phyloP scores from a whole-genome alignment of 2,888 invertebrate species.

The Zygothrica quintamaculata region DNA sequence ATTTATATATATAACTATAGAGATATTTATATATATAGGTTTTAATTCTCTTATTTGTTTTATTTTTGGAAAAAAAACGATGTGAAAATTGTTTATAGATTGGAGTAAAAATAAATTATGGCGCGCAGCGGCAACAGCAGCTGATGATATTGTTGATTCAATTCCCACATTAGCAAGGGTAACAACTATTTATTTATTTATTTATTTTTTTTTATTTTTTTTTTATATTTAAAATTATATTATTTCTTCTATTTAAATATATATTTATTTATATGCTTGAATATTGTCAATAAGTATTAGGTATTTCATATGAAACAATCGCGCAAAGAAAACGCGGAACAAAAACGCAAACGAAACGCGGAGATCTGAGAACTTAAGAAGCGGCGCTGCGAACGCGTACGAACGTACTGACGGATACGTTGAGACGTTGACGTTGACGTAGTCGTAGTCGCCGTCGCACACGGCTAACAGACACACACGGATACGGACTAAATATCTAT shows the following conservation, averaged over 20 bases:
- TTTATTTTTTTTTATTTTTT: conserved; percentile 18
- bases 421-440: conserved; percentile 64
- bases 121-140: conserved; percentile 61
- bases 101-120: conserved; percentile 75
- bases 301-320: conserved; percentile 50
- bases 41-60: conserved; percentile 37
- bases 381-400: conserved; percentile 80
- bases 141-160: conserved; percentile 35
- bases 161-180: conserved; percentile 37
- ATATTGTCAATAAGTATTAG: conserved; percentile 2
- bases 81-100: conserved; percentile 73
- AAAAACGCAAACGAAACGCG: conserved; percentile 56
- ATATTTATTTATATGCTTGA: conserved; percentile 1
- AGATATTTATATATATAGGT: conserved; percentile 32
- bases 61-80: conserved; percentile 77
- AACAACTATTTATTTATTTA: conserved; percentile 18
- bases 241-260: conserved; percentile 6
- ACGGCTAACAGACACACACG: conserved; percentile 23
- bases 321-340: conserved; percentile 59
- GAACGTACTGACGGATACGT: conserved; percentile 79
- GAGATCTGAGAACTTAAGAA: conserved; percentile 64
- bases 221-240: neutral
- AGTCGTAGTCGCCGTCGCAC: conserved; percentile 52
- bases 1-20: conserved; percentile 42
- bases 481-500: conserved; percentile 43